These are phyloP conservation scores for Sarcophaga carnaria DNA, from an alignment of 2,888 invertebrate genomes.

Conservation along the genomic window DNA sequence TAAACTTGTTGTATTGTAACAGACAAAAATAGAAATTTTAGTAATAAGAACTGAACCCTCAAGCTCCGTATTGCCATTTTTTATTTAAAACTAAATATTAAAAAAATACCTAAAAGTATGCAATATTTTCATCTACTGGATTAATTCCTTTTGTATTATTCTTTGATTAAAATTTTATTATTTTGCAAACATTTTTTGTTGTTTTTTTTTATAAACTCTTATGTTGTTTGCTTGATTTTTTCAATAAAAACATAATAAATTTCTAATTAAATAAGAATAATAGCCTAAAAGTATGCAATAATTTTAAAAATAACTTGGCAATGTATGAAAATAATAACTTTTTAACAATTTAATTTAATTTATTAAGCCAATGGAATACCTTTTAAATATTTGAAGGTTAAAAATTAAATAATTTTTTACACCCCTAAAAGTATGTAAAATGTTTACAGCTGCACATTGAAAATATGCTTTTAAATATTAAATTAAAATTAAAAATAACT, in stretches of 20 bases:
- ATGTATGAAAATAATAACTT: neutral
- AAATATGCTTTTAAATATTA: neutral
- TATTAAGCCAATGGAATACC: no score
- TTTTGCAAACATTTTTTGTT: neutral
- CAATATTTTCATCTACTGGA: neutral
- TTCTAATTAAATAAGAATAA: neutral
- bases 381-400: no score
- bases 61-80: no score
- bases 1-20: no score
- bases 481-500: conserved; percentile 5
- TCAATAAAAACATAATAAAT: neutral
- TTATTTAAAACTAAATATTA: no score
- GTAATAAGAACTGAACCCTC: no score
- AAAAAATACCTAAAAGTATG: neutral
- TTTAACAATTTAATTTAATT: neutral
- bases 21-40: no score
- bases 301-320: neutral
- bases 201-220: no score
- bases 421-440: neutral
- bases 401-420: no score
- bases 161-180: neutral
- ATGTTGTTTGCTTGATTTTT: no score
- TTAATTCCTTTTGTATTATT: neutral
- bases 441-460: neutral
- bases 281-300: neutral